Evolutionary conservation across 2,797 vertebrate genomes (phyloP).

Genomic region (Neosilurus mollespiculum): DNA sequence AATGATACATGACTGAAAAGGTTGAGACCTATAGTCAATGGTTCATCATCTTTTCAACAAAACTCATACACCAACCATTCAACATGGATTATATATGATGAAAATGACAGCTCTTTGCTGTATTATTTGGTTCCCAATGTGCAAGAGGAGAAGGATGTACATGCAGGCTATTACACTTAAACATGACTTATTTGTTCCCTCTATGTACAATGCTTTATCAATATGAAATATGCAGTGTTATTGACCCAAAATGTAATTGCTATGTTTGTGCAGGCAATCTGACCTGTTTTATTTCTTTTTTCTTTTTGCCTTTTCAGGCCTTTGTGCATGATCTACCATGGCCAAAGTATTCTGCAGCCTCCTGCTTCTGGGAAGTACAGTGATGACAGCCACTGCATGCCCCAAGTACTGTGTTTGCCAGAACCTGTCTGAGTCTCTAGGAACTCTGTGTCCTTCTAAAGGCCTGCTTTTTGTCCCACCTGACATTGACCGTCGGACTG

Average conservation of each 20-base stretch:
- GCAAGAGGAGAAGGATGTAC: constrained; percentile 14
- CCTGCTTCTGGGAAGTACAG: constrained; percentile 91
- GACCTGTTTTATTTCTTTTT: constrained; percentile 31
- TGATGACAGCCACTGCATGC: constrained; percentile 86
- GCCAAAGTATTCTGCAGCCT: constrained; percentile 93
- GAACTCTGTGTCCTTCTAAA: constrained; percentile 95
- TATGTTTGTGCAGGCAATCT: constrained; percentile 11
- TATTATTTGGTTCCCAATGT: not conserved
- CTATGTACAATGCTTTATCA: constrained; percentile 14
- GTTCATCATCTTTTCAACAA: not conserved
- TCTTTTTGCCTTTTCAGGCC: constrained; percentile 68
- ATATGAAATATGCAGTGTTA: constrained; percentile 19
- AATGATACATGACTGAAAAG: not conserved
- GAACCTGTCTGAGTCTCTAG: constrained; percentile 96
- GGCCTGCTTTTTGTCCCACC: constrained; percentile 93
- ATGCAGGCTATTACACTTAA: not conserved
- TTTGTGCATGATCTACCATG: constrained; percentile 87
- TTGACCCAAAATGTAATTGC: constrained; percentile 20
- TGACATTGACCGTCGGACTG: constrained; percentile 93
- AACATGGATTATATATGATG: not conserved
- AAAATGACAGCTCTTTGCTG: not conserved
- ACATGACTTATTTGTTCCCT: constrained; percentile 17
- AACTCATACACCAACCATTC: not conserved
- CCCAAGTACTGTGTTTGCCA: constrained; percentile 99
- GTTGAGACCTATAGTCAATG: not conserved